These are phyloP conservation scores for Campoplex nolae DNA, from an alignment of 2,888 invertebrate genomes.

Conservation along the genomic window DNA sequence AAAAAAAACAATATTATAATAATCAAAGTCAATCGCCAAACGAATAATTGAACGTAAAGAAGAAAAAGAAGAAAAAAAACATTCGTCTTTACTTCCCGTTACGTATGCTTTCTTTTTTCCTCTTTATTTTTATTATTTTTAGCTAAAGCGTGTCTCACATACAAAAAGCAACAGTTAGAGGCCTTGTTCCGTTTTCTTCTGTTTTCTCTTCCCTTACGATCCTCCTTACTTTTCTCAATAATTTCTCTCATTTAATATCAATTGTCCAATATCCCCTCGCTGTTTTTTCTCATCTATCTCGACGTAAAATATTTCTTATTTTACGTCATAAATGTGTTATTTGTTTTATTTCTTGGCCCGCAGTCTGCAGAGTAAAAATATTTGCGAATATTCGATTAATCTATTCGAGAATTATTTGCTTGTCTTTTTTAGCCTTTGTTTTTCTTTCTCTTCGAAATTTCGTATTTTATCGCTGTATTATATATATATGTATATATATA, in stretches of 20 bases:
- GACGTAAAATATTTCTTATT: slow-evolving; percentile 65
- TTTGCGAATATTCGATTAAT: slow-evolving; percentile 54
- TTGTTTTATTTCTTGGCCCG: slow-evolving; percentile 76
- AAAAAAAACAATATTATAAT: slow-evolving; percentile 56
- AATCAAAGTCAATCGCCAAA: slow-evolving; percentile 70
- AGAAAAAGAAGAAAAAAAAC: slow-evolving; percentile 73
- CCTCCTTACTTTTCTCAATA: slow-evolving; percentile 53
- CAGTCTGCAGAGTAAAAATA: slow-evolving; percentile 80
- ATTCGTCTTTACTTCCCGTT: slow-evolving; percentile 57
- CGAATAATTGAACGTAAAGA: slow-evolving; percentile 70
- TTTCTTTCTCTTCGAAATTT: slow-evolving; percentile 34
- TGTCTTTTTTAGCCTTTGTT: slow-evolving; percentile 23
- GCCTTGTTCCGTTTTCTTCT: slow-evolving; percentile 78
- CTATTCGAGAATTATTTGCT: slow-evolving; percentile 54
- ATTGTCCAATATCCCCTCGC: slow-evolving; percentile 65
- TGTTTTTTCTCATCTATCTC: slow-evolving; percentile 41
- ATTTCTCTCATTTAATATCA: slow-evolving; percentile 65
- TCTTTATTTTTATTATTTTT: slow-evolving; percentile 43
- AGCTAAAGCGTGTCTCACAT: slow-evolving; percentile 83
- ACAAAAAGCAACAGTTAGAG: slow-evolving; percentile 84
- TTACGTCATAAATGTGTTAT: slow-evolving; percentile 73
- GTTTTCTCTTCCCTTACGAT: slow-evolving; percentile 4
- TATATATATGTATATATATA: neutral
- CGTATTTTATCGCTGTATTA: neutral
- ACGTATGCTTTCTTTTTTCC: slow-evolving; percentile 8